Conservation (phyloP, 2,888 invertebrate genomes). For the Andrena praecox region DNA sequence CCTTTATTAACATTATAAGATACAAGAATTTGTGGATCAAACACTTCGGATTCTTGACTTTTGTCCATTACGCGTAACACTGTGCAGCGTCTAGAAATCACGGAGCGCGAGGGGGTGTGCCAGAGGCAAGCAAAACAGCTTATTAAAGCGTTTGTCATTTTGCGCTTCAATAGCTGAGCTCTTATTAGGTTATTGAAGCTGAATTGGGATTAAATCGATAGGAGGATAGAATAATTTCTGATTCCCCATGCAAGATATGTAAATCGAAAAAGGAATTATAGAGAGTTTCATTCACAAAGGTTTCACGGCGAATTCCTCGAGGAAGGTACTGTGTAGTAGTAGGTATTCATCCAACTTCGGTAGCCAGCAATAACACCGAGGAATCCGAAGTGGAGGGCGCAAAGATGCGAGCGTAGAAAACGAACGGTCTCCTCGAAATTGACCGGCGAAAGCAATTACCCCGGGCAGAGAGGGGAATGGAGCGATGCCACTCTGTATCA, state of each 20-base stretch:
- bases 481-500: conserved; percentile 27
- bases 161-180: conserved; percentile 43
- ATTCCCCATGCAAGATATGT: too few species aligned
- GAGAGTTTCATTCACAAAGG: too few species aligned
- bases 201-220: conserved; percentile 21
- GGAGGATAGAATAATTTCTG: too few species aligned
- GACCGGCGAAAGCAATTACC: conserved; percentile 2
- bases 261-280: too few species aligned
- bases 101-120: not conserved
- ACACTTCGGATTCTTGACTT: too few species aligned
- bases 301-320: not conserved
- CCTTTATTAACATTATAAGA: too few species aligned
- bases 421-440: not conserved
- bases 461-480: not conserved
- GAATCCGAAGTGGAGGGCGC: not conserved
- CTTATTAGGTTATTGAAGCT: conserved; percentile 57
- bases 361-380: not conserved
- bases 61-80: too few species aligned
- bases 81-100: not conserved
- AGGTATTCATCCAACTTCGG: not conserved
- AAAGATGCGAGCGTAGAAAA: conserved; percentile 7
- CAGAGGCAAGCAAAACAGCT: conserved; percentile 32
- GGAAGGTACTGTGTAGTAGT: not conserved
- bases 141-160: conserved; percentile 62
- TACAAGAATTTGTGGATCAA: too few species aligned